A percentile compares a stretch with the other conserved stretches of the same genome.
phyloP scores from a whole-genome alignment of 1,140 invertebrate species.

The Drosophila murphyi region DNA sequence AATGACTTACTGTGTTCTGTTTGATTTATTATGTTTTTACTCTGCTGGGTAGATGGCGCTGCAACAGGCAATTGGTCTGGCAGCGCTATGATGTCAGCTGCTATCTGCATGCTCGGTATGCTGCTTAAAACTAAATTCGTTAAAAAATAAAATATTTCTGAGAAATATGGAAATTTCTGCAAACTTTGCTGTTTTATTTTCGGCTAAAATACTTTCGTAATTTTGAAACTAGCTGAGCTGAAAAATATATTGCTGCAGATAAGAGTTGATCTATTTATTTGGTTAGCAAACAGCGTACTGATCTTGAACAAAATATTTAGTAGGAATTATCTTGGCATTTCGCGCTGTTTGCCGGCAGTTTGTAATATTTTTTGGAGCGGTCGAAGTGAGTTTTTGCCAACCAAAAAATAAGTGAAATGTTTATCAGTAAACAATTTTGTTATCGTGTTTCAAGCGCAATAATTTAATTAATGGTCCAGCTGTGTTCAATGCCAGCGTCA shows the following conservation, averaged over 20 bases:
- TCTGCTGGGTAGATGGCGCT: slow-evolving; percentile 26
- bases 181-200: not conserved
- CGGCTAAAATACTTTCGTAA: not conserved
- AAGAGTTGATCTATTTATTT: not conserved
- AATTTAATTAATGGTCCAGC: not conserved
- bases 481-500: not conserved
- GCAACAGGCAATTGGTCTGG: not conserved
- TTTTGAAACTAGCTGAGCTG: too few species aligned
- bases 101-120: not conserved
- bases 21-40: not conserved
- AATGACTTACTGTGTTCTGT: slow-evolving; percentile 41
- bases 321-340: slow-evolving; percentile 14
- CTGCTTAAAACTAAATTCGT: not conserved
- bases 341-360: slow-evolving; percentile 23
- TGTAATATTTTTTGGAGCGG: slow-evolving; percentile 23
- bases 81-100: slow-evolving; percentile 20
- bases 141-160: too few species aligned
- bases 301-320: not conserved
- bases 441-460: not conserved
- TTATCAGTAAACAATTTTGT: not conserved
- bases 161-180: too few species aligned
- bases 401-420: slow-evolving; percentile 8
- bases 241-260: not conserved
- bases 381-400: slow-evolving; percentile 6
- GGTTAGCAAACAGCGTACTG: slow-evolving; percentile 19